Conservation (phyloP, 2,113 vertebrate species). For the Osmerus eperlanus region DNA sequence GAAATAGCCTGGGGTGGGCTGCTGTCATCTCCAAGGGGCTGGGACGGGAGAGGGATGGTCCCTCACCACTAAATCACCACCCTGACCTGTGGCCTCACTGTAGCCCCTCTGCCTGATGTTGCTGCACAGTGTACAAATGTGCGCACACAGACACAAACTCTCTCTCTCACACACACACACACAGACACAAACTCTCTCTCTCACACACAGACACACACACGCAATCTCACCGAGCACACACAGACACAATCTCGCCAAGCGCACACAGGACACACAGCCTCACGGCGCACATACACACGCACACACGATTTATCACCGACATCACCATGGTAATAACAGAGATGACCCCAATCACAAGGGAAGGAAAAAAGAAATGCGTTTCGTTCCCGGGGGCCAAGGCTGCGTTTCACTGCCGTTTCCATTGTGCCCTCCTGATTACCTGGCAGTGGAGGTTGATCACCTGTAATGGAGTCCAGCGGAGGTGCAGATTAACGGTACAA, state of each 20-base stretch:
- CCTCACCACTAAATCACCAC: conserved; percentile 57
- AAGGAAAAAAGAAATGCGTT: conserved; percentile 42
- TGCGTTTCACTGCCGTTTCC: conserved; percentile 43
- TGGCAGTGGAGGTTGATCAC: conserved; percentile 51
- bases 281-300: background rate
- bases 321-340: conserved; percentile 50
- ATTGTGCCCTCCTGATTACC: conserved; percentile 39
- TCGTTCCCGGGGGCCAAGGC: conserved; percentile 30
- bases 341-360: conserved; percentile 67
- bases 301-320: conserved; percentile 47
- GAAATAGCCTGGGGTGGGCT: conserved; percentile 44
- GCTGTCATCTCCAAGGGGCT: conserved; percentile 7
- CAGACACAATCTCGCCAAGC: conserved; percentile 1
- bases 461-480: conserved; percentile 49
- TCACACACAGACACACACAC: conserved; percentile 12
- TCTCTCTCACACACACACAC: background rate
- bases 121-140: background rate
- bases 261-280: conserved; percentile 6
- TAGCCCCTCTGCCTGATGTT: conserved; percentile 39
- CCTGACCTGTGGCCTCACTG: conserved; percentile 60
- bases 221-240: background rate
- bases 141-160: background rate
- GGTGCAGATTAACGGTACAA: conserved; percentile 58
- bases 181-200: conserved; percentile 7
- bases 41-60: conserved; percentile 34